phyloP scores from a whole-genome alignment of 2,888 invertebrate species.

The Dryococelus australis region DNA sequence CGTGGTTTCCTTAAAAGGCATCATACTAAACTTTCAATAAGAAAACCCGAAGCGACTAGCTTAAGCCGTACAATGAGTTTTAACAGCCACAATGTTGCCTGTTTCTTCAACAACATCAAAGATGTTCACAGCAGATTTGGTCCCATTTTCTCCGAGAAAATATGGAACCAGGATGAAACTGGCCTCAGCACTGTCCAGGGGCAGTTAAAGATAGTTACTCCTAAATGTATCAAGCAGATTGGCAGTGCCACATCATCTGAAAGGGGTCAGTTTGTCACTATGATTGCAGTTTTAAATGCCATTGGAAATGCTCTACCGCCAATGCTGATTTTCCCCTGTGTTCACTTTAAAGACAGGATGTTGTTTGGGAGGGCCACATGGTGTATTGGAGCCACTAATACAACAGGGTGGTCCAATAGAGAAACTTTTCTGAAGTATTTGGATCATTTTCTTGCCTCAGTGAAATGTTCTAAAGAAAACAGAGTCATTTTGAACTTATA shows the following conservation, averaged over 20 bases:
- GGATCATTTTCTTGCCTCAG: constrained; percentile 16
- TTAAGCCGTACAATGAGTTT: too few species aligned
- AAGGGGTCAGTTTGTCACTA: constrained; percentile 30
- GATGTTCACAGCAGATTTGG: too few species aligned
- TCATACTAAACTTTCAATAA: too few species aligned
- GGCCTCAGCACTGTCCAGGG: too few species aligned
- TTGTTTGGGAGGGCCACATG: constrained; percentile 5
- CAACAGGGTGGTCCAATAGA: constrained; percentile 11
- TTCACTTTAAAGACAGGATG: constrained; percentile 26
- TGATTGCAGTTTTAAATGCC: constrained; percentile 31
- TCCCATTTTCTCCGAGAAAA: too few species aligned
- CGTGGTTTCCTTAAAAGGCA: too few species aligned
- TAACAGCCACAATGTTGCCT: too few species aligned
- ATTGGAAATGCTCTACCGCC: constrained; percentile 28
- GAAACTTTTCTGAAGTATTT: constrained; percentile 23
- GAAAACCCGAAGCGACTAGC: too few species aligned
- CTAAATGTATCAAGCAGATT: too few species aligned
- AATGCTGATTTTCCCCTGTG: constrained; percentile 30
- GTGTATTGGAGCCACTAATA: constrained; percentile 31
- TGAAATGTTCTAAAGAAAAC: constrained; percentile 21
- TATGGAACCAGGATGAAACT: too few species aligned
- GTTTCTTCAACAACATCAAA: too few species aligned
- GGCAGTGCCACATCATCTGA: constrained; percentile 21
- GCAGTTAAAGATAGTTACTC: too few species aligned
- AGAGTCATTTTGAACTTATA: constrained; percentile 2